Conservation (phyloP, 1,140 invertebrate species). For the Orchesella cincta region DNA sequence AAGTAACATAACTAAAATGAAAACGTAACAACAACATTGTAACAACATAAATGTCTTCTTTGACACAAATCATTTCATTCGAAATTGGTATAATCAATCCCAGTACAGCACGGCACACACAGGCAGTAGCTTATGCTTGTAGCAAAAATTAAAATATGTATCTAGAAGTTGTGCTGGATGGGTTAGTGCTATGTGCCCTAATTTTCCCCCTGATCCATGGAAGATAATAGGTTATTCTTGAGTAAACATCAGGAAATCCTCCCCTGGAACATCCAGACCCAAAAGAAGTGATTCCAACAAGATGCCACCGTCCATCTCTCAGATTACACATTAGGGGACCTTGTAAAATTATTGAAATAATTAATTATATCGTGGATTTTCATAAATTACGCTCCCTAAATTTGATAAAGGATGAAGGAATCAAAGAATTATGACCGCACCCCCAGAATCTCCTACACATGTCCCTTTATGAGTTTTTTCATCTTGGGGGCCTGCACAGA, state of each 20-base stretch:
- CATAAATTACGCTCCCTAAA: no score
- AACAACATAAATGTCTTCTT: no score
- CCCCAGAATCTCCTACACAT: conserved; percentile 41
- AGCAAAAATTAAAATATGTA: conserved; percentile 15
- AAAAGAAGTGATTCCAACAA: conserved; percentile 84
- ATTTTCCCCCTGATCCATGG: conserved; percentile 69
- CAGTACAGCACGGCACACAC: no score
- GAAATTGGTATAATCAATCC: no score
- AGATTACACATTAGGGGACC: conserved; percentile 76
- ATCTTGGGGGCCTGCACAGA: conserved; percentile 54
- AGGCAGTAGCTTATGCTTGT: no score
- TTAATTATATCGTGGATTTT: no score
- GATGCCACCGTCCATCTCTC: conserved; percentile 76
- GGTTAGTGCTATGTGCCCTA: background rate
- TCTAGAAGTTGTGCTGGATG: conserved; percentile 20
- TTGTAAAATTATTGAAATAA: conserved; percentile 53
- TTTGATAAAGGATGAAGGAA: background rate
- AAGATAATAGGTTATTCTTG: conserved; percentile 78
- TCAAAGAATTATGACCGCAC: no score
- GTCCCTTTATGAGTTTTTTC: conserved; percentile 53
- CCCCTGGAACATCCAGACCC: conserved; percentile 78
- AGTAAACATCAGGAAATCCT: conserved; percentile 83
- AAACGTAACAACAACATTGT: no score
- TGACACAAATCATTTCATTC: no score
- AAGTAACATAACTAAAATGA: no score